Evolutionary conservation across 2,113 vertebrate genomes (phyloP).

Genomic region (Tamias sibiricus): DNA sequence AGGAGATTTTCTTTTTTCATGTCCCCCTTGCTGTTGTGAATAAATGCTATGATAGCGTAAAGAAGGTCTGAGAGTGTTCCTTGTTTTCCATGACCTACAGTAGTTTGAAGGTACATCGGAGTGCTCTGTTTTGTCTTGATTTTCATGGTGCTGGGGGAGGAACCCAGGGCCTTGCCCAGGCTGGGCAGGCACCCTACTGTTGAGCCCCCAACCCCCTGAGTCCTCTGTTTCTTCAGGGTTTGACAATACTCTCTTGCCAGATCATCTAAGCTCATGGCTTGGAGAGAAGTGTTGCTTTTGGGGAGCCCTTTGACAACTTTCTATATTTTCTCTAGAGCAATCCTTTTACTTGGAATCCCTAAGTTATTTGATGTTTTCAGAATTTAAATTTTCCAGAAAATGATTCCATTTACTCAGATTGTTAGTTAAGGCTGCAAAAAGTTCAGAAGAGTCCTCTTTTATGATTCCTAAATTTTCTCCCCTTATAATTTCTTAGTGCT

Average conservation of each 20-base stretch:
- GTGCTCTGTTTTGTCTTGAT: too few species aligned
- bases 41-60: background rate
- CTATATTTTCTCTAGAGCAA: background rate
- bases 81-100: background rate
- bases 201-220: too few species aligned
- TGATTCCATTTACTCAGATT: background rate
- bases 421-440: background rate
- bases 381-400: background rate
- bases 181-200: too few species aligned
- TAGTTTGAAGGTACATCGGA: background rate
- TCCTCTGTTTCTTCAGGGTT: background rate
- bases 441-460: background rate
- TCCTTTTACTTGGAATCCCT: background rate
- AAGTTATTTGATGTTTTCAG: background rate
- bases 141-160: too few species aligned
- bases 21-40: background rate
- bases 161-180: too few species aligned
- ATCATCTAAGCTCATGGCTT: background rate
- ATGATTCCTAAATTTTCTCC: background rate
- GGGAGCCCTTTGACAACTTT: too few species aligned
- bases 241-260: background rate
- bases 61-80: background rate
- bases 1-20: background rate
- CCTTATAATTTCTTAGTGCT: background rate
- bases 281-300: background rate